A percentile compares a stretch with the other conserved stretches of the same genome.
These are phyloP conservation scores for Mimas tiliae DNA, from an alignment of 2,888 invertebrate species.

Conservation along the genomic window DNA sequence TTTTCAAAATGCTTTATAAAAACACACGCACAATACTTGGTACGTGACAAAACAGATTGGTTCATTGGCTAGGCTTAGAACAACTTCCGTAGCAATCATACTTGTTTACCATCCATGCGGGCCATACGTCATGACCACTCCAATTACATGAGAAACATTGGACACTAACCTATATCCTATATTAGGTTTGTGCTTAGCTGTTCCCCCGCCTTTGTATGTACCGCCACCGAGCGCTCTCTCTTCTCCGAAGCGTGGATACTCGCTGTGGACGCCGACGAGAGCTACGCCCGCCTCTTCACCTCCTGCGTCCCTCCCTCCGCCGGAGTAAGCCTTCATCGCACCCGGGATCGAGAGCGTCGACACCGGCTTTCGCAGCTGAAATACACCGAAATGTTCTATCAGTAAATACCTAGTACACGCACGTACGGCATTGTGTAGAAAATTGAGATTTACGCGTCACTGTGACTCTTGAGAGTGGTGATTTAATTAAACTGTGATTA, in stretches of 20 bases:
- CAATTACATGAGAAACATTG: slow-evolving; percentile 47
- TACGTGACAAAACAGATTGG: neutral
- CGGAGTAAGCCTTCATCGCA: slow-evolving; percentile 92
- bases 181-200: slow-evolving; percentile 95
- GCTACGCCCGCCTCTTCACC: slow-evolving; percentile 95
- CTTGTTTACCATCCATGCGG: neutral
- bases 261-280: slow-evolving; percentile 94
- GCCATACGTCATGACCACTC: slow-evolving; percentile 37
- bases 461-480: neutral
- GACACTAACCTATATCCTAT: slow-evolving; percentile 91
- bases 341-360: slow-evolving; percentile 98
- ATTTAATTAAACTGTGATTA: slow-evolving; percentile 17
- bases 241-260: slow-evolving; percentile 96
- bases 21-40: neutral
- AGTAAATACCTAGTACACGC: slow-evolving; percentile 28
- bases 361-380: slow-evolving; percentile 98
- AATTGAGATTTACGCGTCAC: slow-evolving; percentile 18
- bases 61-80: slow-evolving; percentile 1
- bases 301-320: slow-evolving; percentile 85
- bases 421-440: slow-evolving; percentile 12
- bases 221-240: slow-evolving; percentile 92
- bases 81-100: slow-evolving; percentile 12
- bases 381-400: slow-evolving; percentile 51
- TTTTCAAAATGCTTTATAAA: too few species aligned
- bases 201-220: slow-evolving; percentile 89